Evolutionary conservation across 2,888 invertebrate species (phyloP), one percentile per base, ranked within the genome.

Genomic region (Saturnia pavonia): DNA sequence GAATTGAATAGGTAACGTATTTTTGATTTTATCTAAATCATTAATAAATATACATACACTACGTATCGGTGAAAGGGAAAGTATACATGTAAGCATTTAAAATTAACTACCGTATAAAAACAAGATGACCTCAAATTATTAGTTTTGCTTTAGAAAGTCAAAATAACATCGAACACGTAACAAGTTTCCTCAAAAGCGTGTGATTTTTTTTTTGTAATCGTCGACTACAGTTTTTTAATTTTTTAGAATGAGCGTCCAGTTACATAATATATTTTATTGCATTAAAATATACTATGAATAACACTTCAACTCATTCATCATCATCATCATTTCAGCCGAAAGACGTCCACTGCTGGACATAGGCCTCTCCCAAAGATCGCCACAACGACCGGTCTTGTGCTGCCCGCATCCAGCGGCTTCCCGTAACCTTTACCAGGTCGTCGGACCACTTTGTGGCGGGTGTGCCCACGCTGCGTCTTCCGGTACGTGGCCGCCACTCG

Each of bases 91-190:
- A 40, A 40, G n/a, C 40, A 65, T 65, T 9, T 65, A 65, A 65
- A 65, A 65, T 40, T 34, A 40, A 65, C n/a, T 40, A 65, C 65
- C 40, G 40, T 40, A 40, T 65, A 65, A 65, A 65, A 57, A 65
- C 40, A 65, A 40, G 65, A 65, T 65, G 40, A 40, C 40, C 65
- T 65, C 34, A 65, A 34, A 65, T 65, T 65, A 65, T 65, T 65
- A 65, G 65, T 40, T 65, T 40, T 40, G 65, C 34, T 65, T 65
- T 65, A 65, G 65, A 65, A 65, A 65, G 65, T 65, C 40, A 40
- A 65, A 65, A 65, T 40, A 11, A 65, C 34, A 63, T 63, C 11
- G 34, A 63, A 34, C 34, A 65, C 40, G 40, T 65, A 65, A 65
- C 65, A 27, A 27, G 12, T 27, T 57, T 57, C 57, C 57, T 57